Base-by-base conservation (phyloP, 2,888 invertebrate species). In the Cerastis rubricosa region DNA sequence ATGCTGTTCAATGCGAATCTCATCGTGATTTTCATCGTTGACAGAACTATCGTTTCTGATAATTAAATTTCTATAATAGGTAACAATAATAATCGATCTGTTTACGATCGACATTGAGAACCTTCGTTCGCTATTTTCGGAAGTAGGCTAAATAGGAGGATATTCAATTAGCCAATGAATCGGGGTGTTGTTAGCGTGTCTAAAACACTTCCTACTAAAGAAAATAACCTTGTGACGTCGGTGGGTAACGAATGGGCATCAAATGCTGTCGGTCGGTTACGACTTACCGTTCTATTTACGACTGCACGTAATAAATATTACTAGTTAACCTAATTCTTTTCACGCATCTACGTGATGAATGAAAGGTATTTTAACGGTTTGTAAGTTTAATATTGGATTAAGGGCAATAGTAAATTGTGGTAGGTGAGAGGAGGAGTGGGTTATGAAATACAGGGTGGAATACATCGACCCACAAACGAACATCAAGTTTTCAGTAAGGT, bases 281-380 rank as follows among this genome's bases (percentile, higher is more conserved):
- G 80, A 65, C 65, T 57, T 40, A 64, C 77, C 57, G 75, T 87
- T 84, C 61, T 72, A 78, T 72, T 74, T 68, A 75, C 49, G 87
- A 76, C 59, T 76, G 64, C 69, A 70, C 66, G 77, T 85, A 77
- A 84, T 84, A 87, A 87, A 77, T 75, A 80, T 87, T 85, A 64
- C 61, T 69, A 74, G 80, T 85, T 77, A 85, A 77, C 86, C 78
- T 77, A 85, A 78, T 87, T 86, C 35, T 80, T 73, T 83, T 73
- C 66, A 82, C 59, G 74, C 68, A 72, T 73, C 67, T 57, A 71
- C 59, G 59, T 73, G 70, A 72, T 78, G 65, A 76, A 76, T 57
- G 49, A 43, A 65, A 81, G 40, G 29, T 67, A 67, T 77, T 83
- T 83, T 67, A 79, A 68, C 3, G 29, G 67, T 35, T 8, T 49